Evolutionary conservation across 2,113 vertebrate species (phyloP), one percentile per base, ranked within the genome.

Genomic region (Elephantulus edwardii): DNA sequence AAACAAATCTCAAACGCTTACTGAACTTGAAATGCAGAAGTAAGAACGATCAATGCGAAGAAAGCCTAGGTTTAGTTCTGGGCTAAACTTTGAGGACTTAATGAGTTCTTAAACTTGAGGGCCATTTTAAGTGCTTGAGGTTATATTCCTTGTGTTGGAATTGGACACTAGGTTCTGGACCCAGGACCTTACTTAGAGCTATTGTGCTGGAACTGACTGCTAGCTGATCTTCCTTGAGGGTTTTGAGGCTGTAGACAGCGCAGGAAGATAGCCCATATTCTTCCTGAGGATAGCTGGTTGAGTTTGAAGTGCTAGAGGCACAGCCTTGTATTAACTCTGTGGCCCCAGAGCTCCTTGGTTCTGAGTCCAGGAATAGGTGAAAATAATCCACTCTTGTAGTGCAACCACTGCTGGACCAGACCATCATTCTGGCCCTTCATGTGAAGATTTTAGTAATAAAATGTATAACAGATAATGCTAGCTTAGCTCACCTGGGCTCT

Each of bases 11-110:
- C 26, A 40, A 58, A 40, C 22, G 1, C 6, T 6, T 3, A 2
- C 2, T 7, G 86, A 28, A 33, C 8, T 24, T 14, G 14, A 81
- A 76, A 48, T 81, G 1, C 1, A 1, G 0, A n/a, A n/a, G 13
- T 2, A 3, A n/a, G 44, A 13, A 3, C 0, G 1, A 2, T 6
- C 6, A 1, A 10, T 14, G 2, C 50, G 48, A 10, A 19, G 16
- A 28, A 46, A 20, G 9, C 20, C 28, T 8, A 46, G 44, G 19
- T n/a, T 26, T 50, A 62, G 6, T 50, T 75, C 70, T 22, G 28
- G 68, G 52, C 62, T 10, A 48, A 11, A 14, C 2, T 3, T 8
- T 19, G 6, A 50, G 5, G 24, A 1, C 42, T 89, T 72, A 14
- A 14, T 4, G 40, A 14, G 52, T 0, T 16, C 46, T 19, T 22